These are phyloP conservation scores for Agrotis ipsilon DNA, from an alignment of 2,888 invertebrate genomes.

Conservation along the genomic window DNA sequence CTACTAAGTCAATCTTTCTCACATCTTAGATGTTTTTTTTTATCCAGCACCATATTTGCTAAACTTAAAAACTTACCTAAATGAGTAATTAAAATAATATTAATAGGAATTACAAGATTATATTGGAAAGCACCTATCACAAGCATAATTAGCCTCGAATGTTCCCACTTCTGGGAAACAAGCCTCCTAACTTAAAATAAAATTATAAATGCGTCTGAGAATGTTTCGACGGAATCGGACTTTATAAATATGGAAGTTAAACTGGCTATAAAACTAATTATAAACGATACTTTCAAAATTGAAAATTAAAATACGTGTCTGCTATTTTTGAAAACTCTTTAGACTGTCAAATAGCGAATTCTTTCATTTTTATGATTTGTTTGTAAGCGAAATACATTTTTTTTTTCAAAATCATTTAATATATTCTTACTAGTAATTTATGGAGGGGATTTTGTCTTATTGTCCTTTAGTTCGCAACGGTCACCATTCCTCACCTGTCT, in stretches of 20 bases:
- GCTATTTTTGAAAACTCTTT: too few relatives aligned
- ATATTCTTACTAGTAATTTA: background rate
- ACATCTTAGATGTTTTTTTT: background rate
- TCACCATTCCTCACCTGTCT: too few relatives aligned
- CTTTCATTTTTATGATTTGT: background rate
- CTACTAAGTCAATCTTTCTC: background rate
- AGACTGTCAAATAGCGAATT: too few relatives aligned
- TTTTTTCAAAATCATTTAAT: constrained; percentile 3
- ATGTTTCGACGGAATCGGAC: background rate
- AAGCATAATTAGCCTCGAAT: too few relatives aligned
- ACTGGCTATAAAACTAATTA: too few relatives aligned
- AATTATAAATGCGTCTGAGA: constrained; percentile 28
- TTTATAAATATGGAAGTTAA: background rate
- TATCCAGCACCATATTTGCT: constrained; percentile 4
- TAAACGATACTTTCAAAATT: too few relatives aligned
- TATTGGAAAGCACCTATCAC: background rate
- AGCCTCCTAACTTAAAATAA: constrained; percentile 5
- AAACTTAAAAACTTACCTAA: constrained; percentile 12
- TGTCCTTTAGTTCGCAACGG: too few relatives aligned
- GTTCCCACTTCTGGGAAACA: too few relatives aligned
- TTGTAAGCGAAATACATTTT: constrained; percentile 1
- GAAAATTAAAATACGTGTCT: too few relatives aligned
- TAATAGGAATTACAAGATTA: background rate
- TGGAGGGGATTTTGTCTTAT: too few relatives aligned
- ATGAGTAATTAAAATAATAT: constrained; percentile 4